These are phyloP conservation scores for Orbicella faveolata DNA, from an alignment of 64 coral and sea anemone species.

Conservation along the genomic window DNA sequence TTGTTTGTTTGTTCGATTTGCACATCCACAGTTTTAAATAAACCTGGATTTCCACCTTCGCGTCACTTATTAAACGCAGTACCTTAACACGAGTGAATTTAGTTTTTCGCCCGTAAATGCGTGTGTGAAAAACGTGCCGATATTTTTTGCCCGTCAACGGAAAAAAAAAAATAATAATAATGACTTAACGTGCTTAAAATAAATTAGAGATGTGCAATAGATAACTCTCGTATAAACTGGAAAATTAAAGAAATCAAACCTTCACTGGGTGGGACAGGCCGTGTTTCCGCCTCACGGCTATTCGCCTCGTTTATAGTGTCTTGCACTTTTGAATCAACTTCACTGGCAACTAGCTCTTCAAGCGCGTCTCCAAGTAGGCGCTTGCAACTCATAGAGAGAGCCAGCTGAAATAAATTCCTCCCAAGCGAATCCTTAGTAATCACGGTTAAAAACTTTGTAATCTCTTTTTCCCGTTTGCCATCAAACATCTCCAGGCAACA, in stretches of 20 bases:
- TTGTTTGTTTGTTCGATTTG: no score
- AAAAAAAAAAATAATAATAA: no score
- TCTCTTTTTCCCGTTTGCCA: slow-evolving; percentile 30
- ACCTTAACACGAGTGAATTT: no score
- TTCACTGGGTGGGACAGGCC: slow-evolving; percentile 48
- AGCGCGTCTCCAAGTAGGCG: not conserved
- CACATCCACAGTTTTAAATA: no score
- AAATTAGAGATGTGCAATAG: no score
- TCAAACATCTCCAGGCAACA: slow-evolving; percentile 58
- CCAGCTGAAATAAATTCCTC: slow-evolving; percentile 69
- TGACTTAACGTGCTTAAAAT: no score
- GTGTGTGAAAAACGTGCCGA: no score
- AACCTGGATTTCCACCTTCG: no score
- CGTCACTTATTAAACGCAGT: no score
- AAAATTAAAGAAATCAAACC: not conserved
- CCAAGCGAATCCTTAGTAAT: slow-evolving; percentile 31
- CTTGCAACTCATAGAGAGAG: slow-evolving; percentile 55
- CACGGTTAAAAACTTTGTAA: slow-evolving; percentile 54
- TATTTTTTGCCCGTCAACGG: no score
- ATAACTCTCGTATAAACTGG: no score
- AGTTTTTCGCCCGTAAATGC: no score
- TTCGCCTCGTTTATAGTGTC: not conserved
- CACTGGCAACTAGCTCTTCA: not conserved
- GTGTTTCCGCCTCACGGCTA: not conserved
- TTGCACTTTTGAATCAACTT: not conserved